These are phyloP conservation scores for Thamnaconus septentrionalis DNA, from an alignment of 2,113 vertebrate species.

Conservation along the genomic window DNA sequence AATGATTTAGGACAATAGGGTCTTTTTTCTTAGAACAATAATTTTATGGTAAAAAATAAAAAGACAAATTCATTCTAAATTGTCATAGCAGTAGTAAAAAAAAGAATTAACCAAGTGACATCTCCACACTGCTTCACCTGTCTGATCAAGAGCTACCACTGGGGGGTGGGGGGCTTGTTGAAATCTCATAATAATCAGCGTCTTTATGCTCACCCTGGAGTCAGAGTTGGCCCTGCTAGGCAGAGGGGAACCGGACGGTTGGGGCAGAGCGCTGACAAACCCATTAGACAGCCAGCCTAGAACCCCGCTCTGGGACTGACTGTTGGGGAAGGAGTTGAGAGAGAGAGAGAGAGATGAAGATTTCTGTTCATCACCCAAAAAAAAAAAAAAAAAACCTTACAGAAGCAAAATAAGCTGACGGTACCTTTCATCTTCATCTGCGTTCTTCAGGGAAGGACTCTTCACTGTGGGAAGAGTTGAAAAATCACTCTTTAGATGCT, in stretches of 20 bases:
- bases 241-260: conserved; percentile 57
- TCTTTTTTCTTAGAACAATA: too few species aligned
- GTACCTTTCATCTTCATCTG: conserved; percentile 62
- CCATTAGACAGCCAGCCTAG: conserved; percentile 77
- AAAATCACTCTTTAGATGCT: background rate
- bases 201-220: conserved; percentile 40
- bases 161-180: too few species aligned
- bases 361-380: background rate
- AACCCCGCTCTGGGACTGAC: conserved; percentile 66
- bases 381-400: background rate
- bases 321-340: conserved; percentile 13
- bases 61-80: background rate
- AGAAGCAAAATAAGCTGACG: background rate
- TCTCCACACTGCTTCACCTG: too few species aligned
- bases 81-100: too few species aligned
- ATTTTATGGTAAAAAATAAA: background rate
- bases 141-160: too few species aligned
- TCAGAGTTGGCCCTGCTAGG: conserved; percentile 46
- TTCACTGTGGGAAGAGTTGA: conserved; percentile 19
- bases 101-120: too few species aligned
- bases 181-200: too few species aligned
- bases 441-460: conserved; percentile 23
- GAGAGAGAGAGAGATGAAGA: background rate
- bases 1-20: too few species aligned
- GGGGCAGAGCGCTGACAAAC: conserved; percentile 69